These are phyloP conservation scores for Vicugna pacos DNA, from an alignment of 2,113 vertebrate genomes.

Conservation along the genomic window DNA sequence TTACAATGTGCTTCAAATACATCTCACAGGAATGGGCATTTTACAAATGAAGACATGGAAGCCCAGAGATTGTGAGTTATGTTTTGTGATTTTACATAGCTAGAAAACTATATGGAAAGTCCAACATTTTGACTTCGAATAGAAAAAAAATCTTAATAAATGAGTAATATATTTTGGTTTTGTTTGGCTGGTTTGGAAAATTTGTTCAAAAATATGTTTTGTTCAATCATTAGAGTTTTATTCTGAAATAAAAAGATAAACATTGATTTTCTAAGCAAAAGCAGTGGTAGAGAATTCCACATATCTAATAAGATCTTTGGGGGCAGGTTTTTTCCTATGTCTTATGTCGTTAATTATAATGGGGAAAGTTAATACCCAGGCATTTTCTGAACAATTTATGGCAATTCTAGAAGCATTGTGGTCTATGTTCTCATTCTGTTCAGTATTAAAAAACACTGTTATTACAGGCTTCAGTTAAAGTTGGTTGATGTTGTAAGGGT, in stretches of 20 bases:
- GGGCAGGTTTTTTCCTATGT: background rate
- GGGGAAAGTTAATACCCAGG: rapidly evolving
- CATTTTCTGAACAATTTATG: background rate
- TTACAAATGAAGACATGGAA: background rate
- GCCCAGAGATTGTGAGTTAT: background rate
- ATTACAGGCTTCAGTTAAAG: background rate
- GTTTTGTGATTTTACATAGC: background rate
- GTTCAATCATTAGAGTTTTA: background rate
- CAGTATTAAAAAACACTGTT: background rate
- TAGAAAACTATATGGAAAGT: background rate
- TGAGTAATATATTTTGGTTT: background rate
- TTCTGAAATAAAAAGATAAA: background rate
- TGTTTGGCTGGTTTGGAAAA: background rate
- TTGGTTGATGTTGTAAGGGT: background rate
- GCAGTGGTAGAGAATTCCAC: background rate
- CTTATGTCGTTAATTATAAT: background rate
- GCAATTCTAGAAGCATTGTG: background rate
- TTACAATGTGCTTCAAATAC: background rate
- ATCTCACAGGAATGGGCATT: background rate
- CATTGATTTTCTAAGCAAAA: background rate
- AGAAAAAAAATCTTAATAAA: background rate
- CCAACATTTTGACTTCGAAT: background rate
- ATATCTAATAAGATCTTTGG: background rate
- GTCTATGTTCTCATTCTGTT: background rate
- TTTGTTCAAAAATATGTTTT: background rate